Base-by-base conservation (phyloP, 2,888 invertebrate genomes). In the Drosophila anomalata region DNA sequence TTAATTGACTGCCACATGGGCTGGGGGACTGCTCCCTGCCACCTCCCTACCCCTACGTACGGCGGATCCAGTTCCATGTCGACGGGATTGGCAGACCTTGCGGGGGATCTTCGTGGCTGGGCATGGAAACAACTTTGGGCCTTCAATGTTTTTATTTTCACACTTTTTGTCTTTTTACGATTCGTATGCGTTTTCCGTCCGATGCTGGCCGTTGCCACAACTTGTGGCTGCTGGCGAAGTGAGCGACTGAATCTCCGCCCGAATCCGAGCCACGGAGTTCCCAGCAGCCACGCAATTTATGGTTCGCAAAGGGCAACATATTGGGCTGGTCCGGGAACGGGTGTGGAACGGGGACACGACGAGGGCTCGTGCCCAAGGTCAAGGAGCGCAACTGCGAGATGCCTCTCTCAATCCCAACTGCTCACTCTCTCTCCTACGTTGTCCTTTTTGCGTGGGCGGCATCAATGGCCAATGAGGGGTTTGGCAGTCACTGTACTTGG, bases 321-420 rank as follows among this genome's bases (percentile, higher is more conserved):
- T 70, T 33, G 24, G 24, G 17, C 41, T 39, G n/a, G 26, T 57
- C 11, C 55, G 51, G 24, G 46, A 17, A 17, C 17, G 17, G 17
- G 17, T 17, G 17, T 47, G n/a, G 29, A 9, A 17, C 14, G 44
- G 44, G 22, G 44, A 3, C 20, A 22, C 22, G 44, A 22, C 36
- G 54, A 39, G 52, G 42, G 76, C 71, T 66, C 67, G 76, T 83
- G 75, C 58, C 84, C 84, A 84, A 84, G 84, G 84, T 84, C 87
- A 84, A 87, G 84, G 78, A 84, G 84, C 78, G 73, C 65, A 61
- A 61, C 65, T 66, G 48, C 46, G 67, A 69, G 67, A 67, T 76
- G 46, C 36, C 68, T 39, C 42, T 68, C 69, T 46, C 59, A 12
- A 17, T 31, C 31, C 12, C 17, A 29, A 46, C 29, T 5, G 17